Conservation (phyloP, 1,140 invertebrate species). For the Pristionchus pacificus region DNA sequence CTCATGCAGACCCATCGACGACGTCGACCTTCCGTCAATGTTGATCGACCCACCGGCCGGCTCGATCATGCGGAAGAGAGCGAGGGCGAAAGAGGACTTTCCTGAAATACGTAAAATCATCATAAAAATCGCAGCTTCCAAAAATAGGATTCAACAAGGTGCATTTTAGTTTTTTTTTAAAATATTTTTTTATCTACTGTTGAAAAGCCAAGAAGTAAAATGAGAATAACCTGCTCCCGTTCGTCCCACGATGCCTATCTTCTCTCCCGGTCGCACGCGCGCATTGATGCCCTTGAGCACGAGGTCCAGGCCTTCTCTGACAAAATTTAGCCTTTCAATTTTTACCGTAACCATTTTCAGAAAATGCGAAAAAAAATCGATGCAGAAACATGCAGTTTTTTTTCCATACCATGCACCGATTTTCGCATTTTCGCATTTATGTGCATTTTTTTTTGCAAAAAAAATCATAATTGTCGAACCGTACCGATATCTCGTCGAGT, state of each 20-base stretch:
- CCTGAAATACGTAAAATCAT: neutral
- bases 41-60: no score
- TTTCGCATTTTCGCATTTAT: no score
- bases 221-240: conserved; percentile 61
- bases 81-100: no score
- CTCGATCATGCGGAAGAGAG: no score
- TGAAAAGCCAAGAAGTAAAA: no score
- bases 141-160: conserved; percentile 9
- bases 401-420: no score
- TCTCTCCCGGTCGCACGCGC: conserved; percentile 32
- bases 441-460: neutral
- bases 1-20: no score
- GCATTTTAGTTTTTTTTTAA: conserved; percentile 23
- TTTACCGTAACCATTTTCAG: neutral
- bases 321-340: neutral
- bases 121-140: neutral
- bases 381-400: no score
- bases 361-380: no score
- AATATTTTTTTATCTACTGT: no score
- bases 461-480: neutral
- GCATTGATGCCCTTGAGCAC: conserved; percentile 39
- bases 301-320: conserved; percentile 39
- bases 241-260: conserved; percentile 64
- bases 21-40: no score
- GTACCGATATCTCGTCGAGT: conserved; percentile 37